Base-by-base conservation (phyloP, 2,888 invertebrate species). In the Clistopyga incitator region DNA sequence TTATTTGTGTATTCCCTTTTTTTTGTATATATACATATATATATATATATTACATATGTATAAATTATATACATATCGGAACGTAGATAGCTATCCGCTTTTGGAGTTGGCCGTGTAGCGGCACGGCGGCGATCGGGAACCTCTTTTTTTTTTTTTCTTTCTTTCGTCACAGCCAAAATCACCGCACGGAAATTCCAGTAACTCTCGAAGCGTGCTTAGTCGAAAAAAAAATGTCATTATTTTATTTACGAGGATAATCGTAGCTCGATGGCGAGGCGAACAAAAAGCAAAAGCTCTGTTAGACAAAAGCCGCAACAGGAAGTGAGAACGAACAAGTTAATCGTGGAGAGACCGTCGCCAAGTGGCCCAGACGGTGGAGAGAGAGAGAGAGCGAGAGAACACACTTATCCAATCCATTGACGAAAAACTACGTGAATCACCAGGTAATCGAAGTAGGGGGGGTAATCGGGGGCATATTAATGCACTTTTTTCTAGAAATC, bases 401-500 rank as follows among this genome's bases (percentile, higher is more conserved):
- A 56, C 45, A 70, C 68, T 38, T 68, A 23, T 23, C 45, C 47
- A 25, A 71, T 18, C 71, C 78, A 61, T 29, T 71, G 71, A 75
- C 67, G 72, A 64, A 78, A 61, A 70, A 50, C 50, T 54, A 56
- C 83, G 52, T 71, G 74, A 56, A 70, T 77, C 80, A 61, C 77
- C 83, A 85, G 84, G 83, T 85, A 85, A 85, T 61, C 45, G n/a
- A 77, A 80, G 79, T 82, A 74, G 70, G 47, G 76, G 61, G 42
- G 50, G 65, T 52, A 34, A 56, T 18, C 18, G 68, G 84, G 84
- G 83, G 72, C 74, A 78, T 70, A 80, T 84, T 85, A 85, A 85
- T 79, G 56, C 76, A 70, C 67, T 80, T 83, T 83, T 85, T 85
- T 85, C 74, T 83, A 83, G 83, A 83, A 80, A 77, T 61, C 56